A percentile compares a stretch with the other conserved stretches of the same genome.
Conservation (phyloP, 2,888 invertebrate species). For the Liopterus haemorrhoidalis region DNA sequence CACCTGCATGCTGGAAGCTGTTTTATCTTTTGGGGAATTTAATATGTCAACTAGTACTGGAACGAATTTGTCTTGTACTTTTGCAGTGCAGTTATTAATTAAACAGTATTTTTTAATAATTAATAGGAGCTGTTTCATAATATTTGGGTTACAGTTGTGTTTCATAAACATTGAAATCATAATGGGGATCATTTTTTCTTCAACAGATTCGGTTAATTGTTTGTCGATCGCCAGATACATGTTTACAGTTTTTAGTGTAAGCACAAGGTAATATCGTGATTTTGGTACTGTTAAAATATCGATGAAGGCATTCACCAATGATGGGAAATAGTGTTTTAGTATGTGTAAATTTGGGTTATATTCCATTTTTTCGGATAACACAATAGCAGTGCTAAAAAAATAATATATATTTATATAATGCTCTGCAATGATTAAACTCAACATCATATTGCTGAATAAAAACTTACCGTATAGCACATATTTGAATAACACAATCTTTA, state of each 20-base stretch:
- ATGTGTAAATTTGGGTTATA: too few relatives aligned
- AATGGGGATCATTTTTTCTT: constrained; percentile 58
- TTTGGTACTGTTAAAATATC: too few relatives aligned
- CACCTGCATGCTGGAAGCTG: constrained; percentile 44
- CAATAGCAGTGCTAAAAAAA: too few relatives aligned
- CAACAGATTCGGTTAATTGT: constrained; percentile 51
- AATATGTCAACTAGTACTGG: constrained; percentile 60
- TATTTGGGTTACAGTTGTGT: constrained; percentile 58
- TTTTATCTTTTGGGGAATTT: constrained; percentile 38
- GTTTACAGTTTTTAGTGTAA: too few relatives aligned
- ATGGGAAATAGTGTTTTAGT: too few relatives aligned
- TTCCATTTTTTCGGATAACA: too few relatives aligned
- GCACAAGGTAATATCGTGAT: too few relatives aligned
- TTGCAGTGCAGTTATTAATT: constrained; percentile 53
- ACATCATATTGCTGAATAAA: too few relatives aligned
- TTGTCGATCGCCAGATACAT: too few relatives aligned
- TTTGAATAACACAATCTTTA: constrained; percentile 41
- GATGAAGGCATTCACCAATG: too few relatives aligned
- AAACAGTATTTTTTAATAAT: constrained; percentile 58
- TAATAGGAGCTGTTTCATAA: constrained; percentile 57
- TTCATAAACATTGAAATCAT: constrained; percentile 63
- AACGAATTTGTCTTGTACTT: constrained; percentile 58
- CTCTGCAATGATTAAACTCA: too few relatives aligned
- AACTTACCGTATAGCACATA: constrained; percentile 40
- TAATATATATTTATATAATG: too few relatives aligned